These are phyloP conservation scores for Heliothis peltigera DNA, from an alignment of 2,888 invertebrate genomes.

Conservation along the genomic window DNA sequence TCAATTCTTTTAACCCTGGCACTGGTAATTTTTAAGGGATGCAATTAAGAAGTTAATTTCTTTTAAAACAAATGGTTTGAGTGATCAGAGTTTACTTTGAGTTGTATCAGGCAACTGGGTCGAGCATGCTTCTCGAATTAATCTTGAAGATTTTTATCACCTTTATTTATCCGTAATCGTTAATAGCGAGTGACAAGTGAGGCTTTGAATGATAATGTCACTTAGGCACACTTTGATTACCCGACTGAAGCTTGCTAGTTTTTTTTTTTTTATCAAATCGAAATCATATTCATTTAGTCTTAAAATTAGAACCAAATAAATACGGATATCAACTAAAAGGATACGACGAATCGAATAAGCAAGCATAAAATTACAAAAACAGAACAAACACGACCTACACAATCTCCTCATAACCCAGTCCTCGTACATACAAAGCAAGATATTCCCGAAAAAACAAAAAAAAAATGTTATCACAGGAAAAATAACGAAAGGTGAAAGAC, in stretches of 20 bases:
- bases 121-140: not conserved
- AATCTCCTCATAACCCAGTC: slow-evolving; percentile 1
- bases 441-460: slow-evolving; percentile 48
- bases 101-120: not conserved
- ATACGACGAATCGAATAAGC: not conserved
- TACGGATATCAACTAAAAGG: no score
- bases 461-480: slow-evolving; percentile 53
- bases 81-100: slow-evolving; percentile 21
- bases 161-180: no score
- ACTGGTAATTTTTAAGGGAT: slow-evolving; percentile 43
- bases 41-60: slow-evolving; percentile 55
- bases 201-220: no score
- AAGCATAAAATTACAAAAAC: not conserved
- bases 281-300: no score
- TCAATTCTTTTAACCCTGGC: slow-evolving; percentile 53
- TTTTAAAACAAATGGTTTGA: slow-evolving; percentile 53
- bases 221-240: no score
- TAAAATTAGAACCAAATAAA: no score
- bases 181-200: no score
- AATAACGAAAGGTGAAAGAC: slow-evolving; percentile 52
- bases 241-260: no score
- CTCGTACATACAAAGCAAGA: slow-evolving; percentile 27
- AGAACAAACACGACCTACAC: not conserved
- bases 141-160: no score
- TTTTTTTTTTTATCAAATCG: no score